Conservation (phyloP, 2,888 invertebrate genomes). For the Brachylomia viminalis region DNA sequence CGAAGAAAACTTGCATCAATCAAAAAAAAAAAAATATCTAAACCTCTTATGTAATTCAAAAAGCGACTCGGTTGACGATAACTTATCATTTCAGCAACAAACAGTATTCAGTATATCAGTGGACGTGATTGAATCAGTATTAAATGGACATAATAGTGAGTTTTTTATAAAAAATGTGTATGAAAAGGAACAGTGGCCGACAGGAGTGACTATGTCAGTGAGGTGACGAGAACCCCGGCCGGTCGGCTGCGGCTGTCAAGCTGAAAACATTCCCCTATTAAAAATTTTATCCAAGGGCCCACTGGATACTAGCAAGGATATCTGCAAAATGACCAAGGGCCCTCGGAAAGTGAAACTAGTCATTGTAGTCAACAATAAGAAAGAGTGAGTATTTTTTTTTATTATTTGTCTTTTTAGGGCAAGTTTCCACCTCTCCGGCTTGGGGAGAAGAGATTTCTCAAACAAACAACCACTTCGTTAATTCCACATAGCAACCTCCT, state of each 20-base stretch:
- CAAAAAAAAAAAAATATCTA: conserved; percentile 69
- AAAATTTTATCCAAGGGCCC: conserved; percentile 89
- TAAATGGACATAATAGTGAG: conserved; percentile 77
- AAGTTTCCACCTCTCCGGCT: neutral
- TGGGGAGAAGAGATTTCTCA: neutral
- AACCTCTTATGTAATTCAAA: conserved; percentile 73
- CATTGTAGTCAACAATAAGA: conserved; percentile 91
- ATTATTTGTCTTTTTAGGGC: conserved; percentile 14
- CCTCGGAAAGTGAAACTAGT: conserved; percentile 91
- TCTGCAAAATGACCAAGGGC: conserved; percentile 91
- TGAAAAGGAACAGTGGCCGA: conserved; percentile 73
- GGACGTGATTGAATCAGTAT: conserved; percentile 77
- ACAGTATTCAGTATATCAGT: conserved; percentile 63
- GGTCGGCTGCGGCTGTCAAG: conserved; percentile 79
- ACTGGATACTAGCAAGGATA: conserved; percentile 84
- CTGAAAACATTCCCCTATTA: conserved; percentile 88
- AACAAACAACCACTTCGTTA: neutral
- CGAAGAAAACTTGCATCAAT: conserved; percentile 73
- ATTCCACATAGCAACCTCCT: neutral
- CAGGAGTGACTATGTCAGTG: conserved; percentile 81
- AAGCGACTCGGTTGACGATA: conserved; percentile 72
- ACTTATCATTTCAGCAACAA: conserved; percentile 70
- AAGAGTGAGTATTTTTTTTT: conserved; percentile 86
- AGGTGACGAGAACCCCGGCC: conserved; percentile 83
- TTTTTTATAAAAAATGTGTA: conserved; percentile 74